Base-by-base conservation (phyloP, 2,113 vertebrate genomes). In the Anhinga rufa region DNA sequence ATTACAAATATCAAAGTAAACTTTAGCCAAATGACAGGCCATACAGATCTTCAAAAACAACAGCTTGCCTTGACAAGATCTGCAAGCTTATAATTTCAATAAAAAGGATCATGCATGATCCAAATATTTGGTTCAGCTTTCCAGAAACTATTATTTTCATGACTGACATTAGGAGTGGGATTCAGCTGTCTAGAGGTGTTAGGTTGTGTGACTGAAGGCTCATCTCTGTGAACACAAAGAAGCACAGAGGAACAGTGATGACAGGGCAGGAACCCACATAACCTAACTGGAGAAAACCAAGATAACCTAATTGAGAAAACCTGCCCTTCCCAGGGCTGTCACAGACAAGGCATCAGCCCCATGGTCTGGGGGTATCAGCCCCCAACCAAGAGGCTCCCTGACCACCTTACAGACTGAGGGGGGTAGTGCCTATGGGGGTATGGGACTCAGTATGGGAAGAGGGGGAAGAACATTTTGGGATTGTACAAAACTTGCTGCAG, bases 331-430 rank as follows among this genome's bases (percentile, higher is more conserved):
- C 48, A n/a, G 51, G 21, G 9, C 61, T 91, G 8, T 65, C 54
- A n/a, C 36, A n/a, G 20, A 3, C 14, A 40, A 51, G 28, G 21
- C 31, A 57, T 16, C 48, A n/a, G 29, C 10, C 28, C 58, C 54
- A 15, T 12, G 15, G 40, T 22, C 36, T 69, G 32, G 34, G 18
- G 26, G 12, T 36, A 66, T 40, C 46, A 62, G 16, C 24, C 42
- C 17, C n/a, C 3, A 1, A 12, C 9, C 0, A 0, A 66, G 31
- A 52, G 12, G 17, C 5, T 75, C 28, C 7, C 38, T 44, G 19
- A 8, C 82, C 21, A 28, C 44, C 42, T 82, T 44, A 57, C 34
- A 64, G 57, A 32, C 38, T 82, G 57, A 60, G 16, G 4, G 28
- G 9, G 1, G 34, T 57, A 17, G 12, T 55, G 25, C 26, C 34